Percentiles rank a stretch among this genome's conserved stretches.
These are phyloP conservation scores for Rhadinocentrus ornatus DNA, from an alignment of 2,797 vertebrate genomes.

Conservation along the genomic window DNA sequence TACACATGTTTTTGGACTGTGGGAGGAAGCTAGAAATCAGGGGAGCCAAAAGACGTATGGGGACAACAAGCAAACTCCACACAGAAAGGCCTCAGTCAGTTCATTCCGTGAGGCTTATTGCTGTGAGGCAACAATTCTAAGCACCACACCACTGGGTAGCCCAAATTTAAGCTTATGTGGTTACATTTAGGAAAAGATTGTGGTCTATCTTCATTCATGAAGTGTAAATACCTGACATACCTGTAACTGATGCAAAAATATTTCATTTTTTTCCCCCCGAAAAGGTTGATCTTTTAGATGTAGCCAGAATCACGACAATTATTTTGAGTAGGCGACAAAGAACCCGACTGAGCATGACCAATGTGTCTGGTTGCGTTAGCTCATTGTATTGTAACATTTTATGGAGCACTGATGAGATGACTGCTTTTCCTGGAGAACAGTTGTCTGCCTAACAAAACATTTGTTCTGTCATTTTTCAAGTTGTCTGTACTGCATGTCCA, in stretches of 20 bases:
- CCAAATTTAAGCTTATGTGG: not conserved
- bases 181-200: not conserved
- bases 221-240: too few species aligned
- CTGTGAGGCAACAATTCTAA: not conserved
- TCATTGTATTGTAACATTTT: conserved; percentile 31
- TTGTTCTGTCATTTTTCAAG: conserved; percentile 22
- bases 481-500: conserved; percentile 13
- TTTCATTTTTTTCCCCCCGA: not conserved
- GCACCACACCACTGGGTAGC: not conserved
- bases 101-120: not conserved
- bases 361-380: conserved; percentile 27
- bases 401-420: conserved; percentile 35
- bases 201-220: too few species aligned
- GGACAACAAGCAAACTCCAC: not conserved
- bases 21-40: not conserved
- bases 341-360: not conserved
- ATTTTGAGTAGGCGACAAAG: conserved; percentile 11
- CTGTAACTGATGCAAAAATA: not conserved
- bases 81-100: not conserved
- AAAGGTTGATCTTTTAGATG: not conserved
- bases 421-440: conserved; percentile 16
- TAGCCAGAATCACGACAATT: conserved; percentile 16
- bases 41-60: too few species aligned
- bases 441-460: conserved; percentile 38
- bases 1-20: not conserved